Base-by-base conservation (phyloP, 2,113 vertebrate genomes). In the Xiphias gladius region DNA sequence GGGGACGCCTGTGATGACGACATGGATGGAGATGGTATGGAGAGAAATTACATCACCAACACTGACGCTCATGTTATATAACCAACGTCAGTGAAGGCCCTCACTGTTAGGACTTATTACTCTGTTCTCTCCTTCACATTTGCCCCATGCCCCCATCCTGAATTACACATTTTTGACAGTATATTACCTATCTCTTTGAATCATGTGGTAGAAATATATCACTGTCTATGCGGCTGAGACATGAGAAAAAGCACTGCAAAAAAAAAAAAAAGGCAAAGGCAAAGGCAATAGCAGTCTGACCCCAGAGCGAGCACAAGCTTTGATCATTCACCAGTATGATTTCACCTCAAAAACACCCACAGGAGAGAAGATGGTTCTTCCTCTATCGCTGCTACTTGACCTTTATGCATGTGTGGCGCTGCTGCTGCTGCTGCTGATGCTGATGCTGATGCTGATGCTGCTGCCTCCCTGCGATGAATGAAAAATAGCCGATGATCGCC, bases 1-100 rank as follows among this genome's bases (percentile, higher is more conserved):
- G 98, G 98, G 77, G 98, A 99, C 28, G 96, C 97, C 86, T 99
- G 98, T 39, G 98, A 99, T 58, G 97, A 99, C 20, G 98, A 99
- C 94, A 99, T 99, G 96, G 98, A 99, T 77, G 97, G 97, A 89
- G 98, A 99, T 22, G 97, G 98, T 99, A 89, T 20, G 77, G 46
- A 89, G 86, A 61, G 50, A 73, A 61, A 65, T 79, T 19, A 78
- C 77, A 70, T 86, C 77, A 77, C 70, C 6, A 16, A 55, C 77
- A 30, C 81, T 84, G 84, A 87, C 4, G 37, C 61, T 80, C 14
- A 2, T 17, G 80, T 90, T 90, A 87, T 50, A 61, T 88, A 87
- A 93, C 35, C 64, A 41, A 35, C 58, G 41, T 63, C 66, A 63
- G 70, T 59, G 80, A 66, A 69, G 69, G 41, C 57, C 39, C 17